phyloP scores from a whole-genome alignment of 2,888 invertebrate species.

The Diaprepes abbreviatus region DNA sequence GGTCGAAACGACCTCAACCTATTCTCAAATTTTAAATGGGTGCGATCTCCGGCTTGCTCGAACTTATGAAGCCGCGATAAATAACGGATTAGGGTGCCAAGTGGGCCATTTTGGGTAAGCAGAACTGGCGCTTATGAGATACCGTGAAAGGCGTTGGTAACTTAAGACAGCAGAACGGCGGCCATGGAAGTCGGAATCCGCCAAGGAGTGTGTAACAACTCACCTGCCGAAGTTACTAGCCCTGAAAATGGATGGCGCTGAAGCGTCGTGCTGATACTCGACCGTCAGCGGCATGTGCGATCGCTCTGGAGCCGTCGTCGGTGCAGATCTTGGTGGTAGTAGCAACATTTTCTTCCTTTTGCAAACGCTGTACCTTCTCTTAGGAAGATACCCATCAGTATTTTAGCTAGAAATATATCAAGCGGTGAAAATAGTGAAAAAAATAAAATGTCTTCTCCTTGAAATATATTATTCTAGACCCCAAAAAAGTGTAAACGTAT shows the following conservation, averaged over 20 bases:
- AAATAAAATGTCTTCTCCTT: too few relatives aligned
- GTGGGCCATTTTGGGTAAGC: conserved; percentile 83
- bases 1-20: too few relatives aligned
- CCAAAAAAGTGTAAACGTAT: too few relatives aligned
- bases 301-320: conserved; percentile 59
- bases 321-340: conserved; percentile 60
- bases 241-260: conserved; percentile 77
- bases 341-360: too few relatives aligned
- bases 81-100: conserved; percentile 70
- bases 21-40: too few relatives aligned
- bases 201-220: conserved; percentile 72
- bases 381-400: too few relatives aligned
- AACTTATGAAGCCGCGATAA: conserved; percentile 45
- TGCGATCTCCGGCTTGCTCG: conserved; percentile 69
- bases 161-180: conserved; percentile 77
- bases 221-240: conserved; percentile 75
- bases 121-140: conserved; percentile 86
- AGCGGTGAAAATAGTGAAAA: too few relatives aligned
- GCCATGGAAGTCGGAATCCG: conserved; percentile 83
- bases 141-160: conserved; percentile 73
- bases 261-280: conserved; percentile 68
- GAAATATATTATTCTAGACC: too few relatives aligned
- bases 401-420: too few relatives aligned
- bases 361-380: too few relatives aligned
- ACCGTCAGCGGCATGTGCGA: conserved; percentile 61